These are phyloP conservation scores for Macquaria australasica DNA, from an alignment of 2,113 vertebrate species.

Conservation along the genomic window DNA sequence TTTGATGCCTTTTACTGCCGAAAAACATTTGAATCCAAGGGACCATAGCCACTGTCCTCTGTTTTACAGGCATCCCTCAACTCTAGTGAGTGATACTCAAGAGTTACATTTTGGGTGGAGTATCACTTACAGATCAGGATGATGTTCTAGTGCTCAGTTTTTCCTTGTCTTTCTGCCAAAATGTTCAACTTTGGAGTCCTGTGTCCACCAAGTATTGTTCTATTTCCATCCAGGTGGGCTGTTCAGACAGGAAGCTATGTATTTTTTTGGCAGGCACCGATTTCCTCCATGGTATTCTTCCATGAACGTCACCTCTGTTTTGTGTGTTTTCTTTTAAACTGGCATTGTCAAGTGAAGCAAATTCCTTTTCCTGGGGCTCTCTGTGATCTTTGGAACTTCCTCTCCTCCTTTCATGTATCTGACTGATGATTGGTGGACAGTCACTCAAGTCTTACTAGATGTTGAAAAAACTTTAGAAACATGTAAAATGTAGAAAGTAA, in stretches of 20 bases:
- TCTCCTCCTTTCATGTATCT: background rate
- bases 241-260: conserved; percentile 4
- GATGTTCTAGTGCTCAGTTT: conserved; percentile 26
- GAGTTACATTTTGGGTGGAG: conserved; percentile 5
- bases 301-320: conserved; percentile 1
- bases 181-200: conserved; percentile 11
- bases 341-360: conserved; percentile 2
- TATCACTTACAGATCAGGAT: conserved; percentile 21
- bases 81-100: background rate
- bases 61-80: background rate
- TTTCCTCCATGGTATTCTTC: conserved; percentile 13
- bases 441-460: background rate
- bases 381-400: background rate
- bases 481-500: background rate
- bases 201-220: conserved; percentile 35
- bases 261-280: conserved; percentile 22
- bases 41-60: background rate
- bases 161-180: conserved; percentile 23
- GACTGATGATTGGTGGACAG: background rate
- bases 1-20: background rate
- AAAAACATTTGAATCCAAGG: background rate
- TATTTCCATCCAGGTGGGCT: conserved; percentile 8
- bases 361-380: background rate
- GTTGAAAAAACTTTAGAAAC: background rate
- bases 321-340: background rate